Evolutionary conservation across 2,113 vertebrate genomes (phyloP).

Genomic region (Recurvirostra avosetta): DNA sequence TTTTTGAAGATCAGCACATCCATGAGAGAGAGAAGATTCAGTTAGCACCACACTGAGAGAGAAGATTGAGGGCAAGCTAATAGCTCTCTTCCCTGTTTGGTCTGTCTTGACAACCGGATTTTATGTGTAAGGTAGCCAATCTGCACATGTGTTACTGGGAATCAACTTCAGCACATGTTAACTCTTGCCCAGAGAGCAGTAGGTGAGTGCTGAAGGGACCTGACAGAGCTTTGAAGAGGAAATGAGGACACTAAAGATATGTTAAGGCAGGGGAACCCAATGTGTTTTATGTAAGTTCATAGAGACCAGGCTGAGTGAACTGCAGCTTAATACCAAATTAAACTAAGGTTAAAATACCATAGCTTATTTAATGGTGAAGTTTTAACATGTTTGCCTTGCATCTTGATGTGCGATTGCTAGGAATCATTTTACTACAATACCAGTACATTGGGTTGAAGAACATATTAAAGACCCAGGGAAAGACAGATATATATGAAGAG

Average conservation of each 20-base stretch:
- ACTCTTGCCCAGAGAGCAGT: neutral
- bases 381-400: neutral
- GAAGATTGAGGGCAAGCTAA: neutral
- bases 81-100: neutral
- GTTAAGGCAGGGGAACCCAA: neutral
- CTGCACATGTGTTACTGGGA: neutral
- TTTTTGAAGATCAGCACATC: neutral
- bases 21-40: neutral
- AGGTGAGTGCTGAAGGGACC: neutral
- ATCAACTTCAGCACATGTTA: neutral
- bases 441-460: neutral
- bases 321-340: neutral
- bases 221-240: neutral
- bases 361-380: neutral
- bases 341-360: neutral
- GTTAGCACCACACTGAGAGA: neutral
- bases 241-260: neutral
- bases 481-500: neutral
- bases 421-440: neutral
- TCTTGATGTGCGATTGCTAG: neutral
- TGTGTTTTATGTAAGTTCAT: neutral
- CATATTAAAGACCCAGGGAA: neutral
- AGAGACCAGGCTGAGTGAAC: neutral
- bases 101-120: neutral
- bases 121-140: neutral